Percentiles rank a stretch among this genome's conserved stretches.
Evolutionary conservation across 2,888 invertebrate genomes (phyloP).

Genomic region (Stictocephala bisonia): DNA sequence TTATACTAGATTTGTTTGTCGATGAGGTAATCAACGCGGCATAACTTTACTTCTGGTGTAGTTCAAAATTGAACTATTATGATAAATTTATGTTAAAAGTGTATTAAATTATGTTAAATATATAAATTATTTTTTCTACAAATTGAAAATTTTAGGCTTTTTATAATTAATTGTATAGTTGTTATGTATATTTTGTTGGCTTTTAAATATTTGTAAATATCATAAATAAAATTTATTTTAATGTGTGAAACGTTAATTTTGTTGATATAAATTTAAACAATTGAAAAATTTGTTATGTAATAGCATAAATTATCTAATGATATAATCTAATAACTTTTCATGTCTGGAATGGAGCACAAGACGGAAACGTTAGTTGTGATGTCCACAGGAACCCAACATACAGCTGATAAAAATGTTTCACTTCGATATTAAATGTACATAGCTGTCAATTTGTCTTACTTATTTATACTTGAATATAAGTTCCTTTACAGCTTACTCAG

Average conservation of each 20-base stretch:
- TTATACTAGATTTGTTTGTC: background rate
- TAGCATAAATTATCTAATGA: too few relatives aligned
- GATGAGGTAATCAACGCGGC: too few relatives aligned
- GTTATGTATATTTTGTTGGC: slow-evolving; percentile 42
- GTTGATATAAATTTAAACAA: slow-evolving; percentile 22
- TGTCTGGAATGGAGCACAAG: too few relatives aligned
- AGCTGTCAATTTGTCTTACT: too few relatives aligned
- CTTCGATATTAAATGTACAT: slow-evolving; percentile 37
- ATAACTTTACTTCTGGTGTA: too few relatives aligned
- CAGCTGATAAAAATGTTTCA: slow-evolving; percentile 14
- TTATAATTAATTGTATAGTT: slow-evolving; percentile 31
- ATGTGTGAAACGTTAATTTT: slow-evolving; percentile 36
- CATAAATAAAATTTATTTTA: background rate
- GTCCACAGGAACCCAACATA: slow-evolving; percentile 4
- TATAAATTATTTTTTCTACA: background rate
- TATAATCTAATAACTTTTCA: too few relatives aligned
- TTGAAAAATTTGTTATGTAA: too few relatives aligned
- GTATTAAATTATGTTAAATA: too few relatives aligned
- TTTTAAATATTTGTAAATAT: slow-evolving; percentile 28
- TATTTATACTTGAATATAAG: too few relatives aligned
- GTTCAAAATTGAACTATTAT: too few relatives aligned
- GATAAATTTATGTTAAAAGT: too few relatives aligned
- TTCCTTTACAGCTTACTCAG: too few relatives aligned
- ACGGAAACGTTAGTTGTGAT: slow-evolving; percentile 16
- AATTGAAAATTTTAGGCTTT: slow-evolving; percentile 1